Percentiles rank a stretch among this genome's conserved stretches.
Evolutionary conservation across 2,797 vertebrate species (phyloP).

Genomic region (Silurus lanzhouensis): DNA sequence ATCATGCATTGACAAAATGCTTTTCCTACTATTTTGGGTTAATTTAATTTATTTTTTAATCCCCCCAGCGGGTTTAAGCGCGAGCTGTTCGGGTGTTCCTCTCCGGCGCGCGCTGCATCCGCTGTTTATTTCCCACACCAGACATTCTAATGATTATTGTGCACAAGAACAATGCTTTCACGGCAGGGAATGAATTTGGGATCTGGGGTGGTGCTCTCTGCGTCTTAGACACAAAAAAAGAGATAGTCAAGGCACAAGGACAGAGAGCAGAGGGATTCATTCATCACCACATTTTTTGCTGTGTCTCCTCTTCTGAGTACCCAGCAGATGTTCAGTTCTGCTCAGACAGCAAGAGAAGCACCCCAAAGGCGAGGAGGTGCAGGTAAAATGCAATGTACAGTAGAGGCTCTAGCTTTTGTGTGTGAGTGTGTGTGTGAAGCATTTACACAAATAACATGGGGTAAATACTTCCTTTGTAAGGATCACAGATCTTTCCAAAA

Average conservation of each 20-base stretch:
- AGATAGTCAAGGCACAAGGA: neutral
- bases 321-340: conserved; percentile 3
- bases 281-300: neutral
- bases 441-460: neutral
- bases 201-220: neutral
- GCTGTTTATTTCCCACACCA: neutral
- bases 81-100: conserved; percentile 1
- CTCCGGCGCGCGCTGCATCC: neutral
- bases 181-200: neutral
- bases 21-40: neutral
- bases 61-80: neutral
- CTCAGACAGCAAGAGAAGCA: conserved; percentile 10
- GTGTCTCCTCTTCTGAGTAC: neutral
- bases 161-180: conserved; percentile 21
- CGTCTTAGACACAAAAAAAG: neutral
- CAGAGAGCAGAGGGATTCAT: neutral
- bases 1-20: neutral
- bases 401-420: neutral
- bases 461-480: neutral
- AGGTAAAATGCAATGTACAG: neutral
- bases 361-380: neutral
- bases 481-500: neutral
- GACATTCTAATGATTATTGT: neutral
- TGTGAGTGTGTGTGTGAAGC: neutral
- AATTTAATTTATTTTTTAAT: neutral